Evolutionary conservation across 2,797 vertebrate species (phyloP).

Genomic region (Ambastaia sidthimunki): DNA sequence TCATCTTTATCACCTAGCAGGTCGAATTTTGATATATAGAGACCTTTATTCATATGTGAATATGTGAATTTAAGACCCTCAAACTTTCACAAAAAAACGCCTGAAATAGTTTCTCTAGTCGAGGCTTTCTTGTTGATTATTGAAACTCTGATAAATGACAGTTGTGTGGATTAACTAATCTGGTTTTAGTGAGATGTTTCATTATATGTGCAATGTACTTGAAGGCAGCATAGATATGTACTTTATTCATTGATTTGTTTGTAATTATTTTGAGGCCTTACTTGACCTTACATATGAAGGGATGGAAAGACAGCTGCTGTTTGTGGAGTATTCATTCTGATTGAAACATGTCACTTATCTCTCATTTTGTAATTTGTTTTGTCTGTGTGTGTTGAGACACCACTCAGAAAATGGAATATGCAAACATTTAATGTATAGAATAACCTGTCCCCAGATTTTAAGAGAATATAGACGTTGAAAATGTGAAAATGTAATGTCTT

Average conservation of each 20-base stretch:
- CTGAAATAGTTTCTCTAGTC: conserved; percentile 8
- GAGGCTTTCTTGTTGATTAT: neutral
- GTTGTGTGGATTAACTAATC: neutral
- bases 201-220: conserved; percentile 6
- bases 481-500: conserved; percentile 76
- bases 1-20: conserved; percentile 40
- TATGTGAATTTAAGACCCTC: conserved; percentile 34
- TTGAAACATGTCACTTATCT: conserved; percentile 12
- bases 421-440: conserved; percentile 87
- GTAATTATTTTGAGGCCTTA: conserved; percentile 37
- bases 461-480: conserved; percentile 75
- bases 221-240: no score
- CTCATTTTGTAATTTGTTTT: neutral
- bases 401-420: conserved; percentile 82
- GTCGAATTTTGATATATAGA: conserved; percentile 29
- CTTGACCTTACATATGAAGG: conserved; percentile 10
- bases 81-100: conserved; percentile 22
- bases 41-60: conserved; percentile 21
- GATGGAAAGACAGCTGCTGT: conserved; percentile 19
- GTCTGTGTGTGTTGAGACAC: conserved; percentile 53
- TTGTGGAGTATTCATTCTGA: conserved; percentile 24
- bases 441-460: conserved; percentile 83
- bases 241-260: conserved; percentile 25
- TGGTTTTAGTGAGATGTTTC: neutral
- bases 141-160: neutral